A percentile compares a stretch with the other conserved stretches of the same genome.
These are phyloP conservation scores for Australoheros scitulus DNA, from an alignment of 2,113 vertebrate species.

Conservation along the genomic window DNA sequence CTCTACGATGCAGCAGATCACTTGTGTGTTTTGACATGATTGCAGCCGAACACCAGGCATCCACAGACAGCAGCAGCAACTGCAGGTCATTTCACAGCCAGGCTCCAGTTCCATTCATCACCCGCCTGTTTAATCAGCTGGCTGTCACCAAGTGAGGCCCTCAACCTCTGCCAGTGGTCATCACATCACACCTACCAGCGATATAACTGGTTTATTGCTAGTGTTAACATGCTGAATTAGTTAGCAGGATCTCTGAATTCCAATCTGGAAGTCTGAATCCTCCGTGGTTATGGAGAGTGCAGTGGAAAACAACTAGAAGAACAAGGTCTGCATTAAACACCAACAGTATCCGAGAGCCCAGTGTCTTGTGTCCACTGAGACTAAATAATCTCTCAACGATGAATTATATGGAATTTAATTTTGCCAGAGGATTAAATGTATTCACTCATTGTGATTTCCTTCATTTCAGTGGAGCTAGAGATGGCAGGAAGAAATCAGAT, in stretches of 20 bases:
- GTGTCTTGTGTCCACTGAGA: slow-evolving; percentile 11
- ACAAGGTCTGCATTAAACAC: neutral
- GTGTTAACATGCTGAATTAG: slow-evolving; percentile 31
- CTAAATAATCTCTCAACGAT: slow-evolving; percentile 21
- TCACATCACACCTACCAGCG: slow-evolving; percentile 48
- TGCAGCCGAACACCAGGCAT: slow-evolving; percentile 35
- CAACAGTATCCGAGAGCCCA: neutral
- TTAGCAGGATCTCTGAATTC: neutral
- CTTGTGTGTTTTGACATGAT: slow-evolving; percentile 32
- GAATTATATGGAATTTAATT: slow-evolving; percentile 32
- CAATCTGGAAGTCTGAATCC: neutral
- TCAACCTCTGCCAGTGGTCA: slow-evolving; percentile 50
- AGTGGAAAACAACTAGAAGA: neutral
- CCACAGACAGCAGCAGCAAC: slow-evolving; percentile 21
- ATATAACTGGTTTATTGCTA: slow-evolving; percentile 27
- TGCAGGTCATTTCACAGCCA: slow-evolving; percentile 49
- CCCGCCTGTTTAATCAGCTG: slow-evolving; percentile 66
- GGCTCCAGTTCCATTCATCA: slow-evolving; percentile 54
- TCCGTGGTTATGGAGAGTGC: neutral
- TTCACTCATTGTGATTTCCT: slow-evolving; percentile 4
- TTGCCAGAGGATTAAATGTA: neutral
- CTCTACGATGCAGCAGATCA: neutral
- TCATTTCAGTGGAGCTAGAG: slow-evolving; percentile 2
- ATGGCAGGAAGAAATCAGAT: slow-evolving; percentile 9
- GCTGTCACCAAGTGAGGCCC: slow-evolving; percentile 48